Base-by-base conservation (phyloP, 2,797 vertebrate genomes). In the Sciurus vulgaris region DNA sequence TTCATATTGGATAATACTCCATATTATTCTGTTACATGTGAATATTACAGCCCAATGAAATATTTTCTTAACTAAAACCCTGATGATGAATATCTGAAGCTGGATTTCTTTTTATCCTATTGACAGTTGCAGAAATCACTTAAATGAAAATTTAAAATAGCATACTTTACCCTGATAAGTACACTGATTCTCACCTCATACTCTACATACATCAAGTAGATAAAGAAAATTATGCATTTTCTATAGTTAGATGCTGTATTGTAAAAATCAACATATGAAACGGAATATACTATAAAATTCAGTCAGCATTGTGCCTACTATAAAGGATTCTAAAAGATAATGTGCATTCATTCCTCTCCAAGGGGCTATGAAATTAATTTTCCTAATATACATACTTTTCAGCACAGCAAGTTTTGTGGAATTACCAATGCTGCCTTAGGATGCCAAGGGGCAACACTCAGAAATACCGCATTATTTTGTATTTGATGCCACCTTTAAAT, bases 391-490 rank as follows among this genome's bases (percentile, higher is more conserved):
- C 44, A 28, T 35, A 65, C 11, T 35, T 73, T 84, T 49, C 56
- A 73, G n/a, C 47, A 1, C 26, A 70, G 33, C n/a, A 77, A 51
- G 4, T 81, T 94, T 67, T 89, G 44, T 56, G 54, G 12, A 88
- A 59, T 4, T 88, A 54, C 24, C 20, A 4, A 38, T 89, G 67
- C 13, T 12, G 8, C 86, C 35, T 79, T 82, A 44, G 11, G 87
- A 83, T 47, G 26, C 8, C 63, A 72, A 83, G 11, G 26, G 13
- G 9, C 7, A 78, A 26, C 41, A 91, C 9, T 65, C n/a, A 87
- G 13, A 94, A 70, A 93, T 72, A 67, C 41, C 30, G 49, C 18
- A 61, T 94, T 78, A 61, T 96, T 91, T 93, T 94, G 54, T 74
- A 22, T 97, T 88, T 15, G 28, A 30, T 49, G 89, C 10, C 30